Evolutionary conservation across 2,113 vertebrate species (phyloP).

Genomic region (Capreolus pygargus): DNA sequence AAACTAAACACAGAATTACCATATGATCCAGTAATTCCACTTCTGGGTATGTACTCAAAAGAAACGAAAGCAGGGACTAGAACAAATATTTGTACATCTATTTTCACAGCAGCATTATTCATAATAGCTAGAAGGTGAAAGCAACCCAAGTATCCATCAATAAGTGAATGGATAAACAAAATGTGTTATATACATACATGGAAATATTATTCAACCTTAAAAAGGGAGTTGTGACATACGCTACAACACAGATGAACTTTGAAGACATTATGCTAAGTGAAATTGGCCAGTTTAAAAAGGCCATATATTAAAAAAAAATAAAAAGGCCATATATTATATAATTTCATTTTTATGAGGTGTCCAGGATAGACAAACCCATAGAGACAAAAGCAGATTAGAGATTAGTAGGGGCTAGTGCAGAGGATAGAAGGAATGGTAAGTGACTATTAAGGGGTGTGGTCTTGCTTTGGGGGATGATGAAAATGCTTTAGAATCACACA

Average conservation of each 20-base stretch:
- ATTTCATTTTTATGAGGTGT: not conserved
- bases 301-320: not conserved
- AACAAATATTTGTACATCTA: not conserved
- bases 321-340: not conserved
- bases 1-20: conserved; percentile 6
- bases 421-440: not conserved
- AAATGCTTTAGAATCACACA: conserved; percentile 1
- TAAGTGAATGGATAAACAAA: not conserved
- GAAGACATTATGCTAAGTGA: not conserved
- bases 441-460: not conserved
- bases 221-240: not conserved
- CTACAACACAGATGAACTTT: not conserved
- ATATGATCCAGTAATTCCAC: not conserved
- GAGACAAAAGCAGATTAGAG: not conserved
- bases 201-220: not conserved
- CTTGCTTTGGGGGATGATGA: not conserved
- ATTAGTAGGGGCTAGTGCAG: not conserved
- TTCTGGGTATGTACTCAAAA: not conserved
- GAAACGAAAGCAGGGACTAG: not conserved
- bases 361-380: not conserved
- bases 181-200: not conserved
- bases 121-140: not conserved
- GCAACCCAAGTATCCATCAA: not conserved
- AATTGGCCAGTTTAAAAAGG: not conserved
- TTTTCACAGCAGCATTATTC: not conserved